A percentile compares a stretch with the other conserved stretches of the same genome.
Conservation (phyloP, 2,797 vertebrate species). For the Aulostomus chinensis region DNA sequence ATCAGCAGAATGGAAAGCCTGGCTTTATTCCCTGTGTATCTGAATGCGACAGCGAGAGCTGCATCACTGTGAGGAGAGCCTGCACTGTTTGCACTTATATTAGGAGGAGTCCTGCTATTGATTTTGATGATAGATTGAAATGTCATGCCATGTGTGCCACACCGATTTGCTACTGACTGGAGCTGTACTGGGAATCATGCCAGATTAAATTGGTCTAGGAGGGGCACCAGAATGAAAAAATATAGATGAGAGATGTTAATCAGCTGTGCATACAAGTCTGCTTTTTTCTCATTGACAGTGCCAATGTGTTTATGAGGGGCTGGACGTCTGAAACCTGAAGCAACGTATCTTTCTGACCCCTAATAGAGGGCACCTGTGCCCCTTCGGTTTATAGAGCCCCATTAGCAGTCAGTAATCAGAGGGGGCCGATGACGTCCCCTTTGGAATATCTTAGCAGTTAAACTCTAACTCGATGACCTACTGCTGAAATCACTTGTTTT, state of each 20-base stretch:
- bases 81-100: constrained; percentile 53
- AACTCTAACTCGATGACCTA: constrained; percentile 44
- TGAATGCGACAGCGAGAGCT: constrained; percentile 58
- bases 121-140: constrained; percentile 74
- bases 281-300: constrained; percentile 10
- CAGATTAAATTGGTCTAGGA: constrained; percentile 41
- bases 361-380: constrained; percentile 71
- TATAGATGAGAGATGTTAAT: constrained; percentile 40
- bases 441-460: constrained; percentile 40
- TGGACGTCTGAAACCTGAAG: constrained; percentile 54
- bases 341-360: constrained; percentile 64
- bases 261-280: constrained; percentile 5
- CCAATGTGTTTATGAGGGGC: constrained; percentile 25
- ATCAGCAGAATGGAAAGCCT: constrained; percentile 71
- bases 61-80: constrained; percentile 30
- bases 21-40: constrained; percentile 56
- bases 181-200: constrained; percentile 28
- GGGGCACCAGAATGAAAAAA: constrained; percentile 25
- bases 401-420: constrained; percentile 60
- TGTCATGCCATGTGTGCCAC: constrained; percentile 62
- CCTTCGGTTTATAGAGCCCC: constrained; percentile 67
- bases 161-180: constrained; percentile 35
- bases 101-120: constrained; percentile 56
- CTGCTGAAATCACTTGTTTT: constrained; percentile 40
- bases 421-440: constrained; percentile 28